Evolutionary conservation across 2,113 vertebrate genomes (phyloP).

Genomic region (Thunnus maccoyii): DNA sequence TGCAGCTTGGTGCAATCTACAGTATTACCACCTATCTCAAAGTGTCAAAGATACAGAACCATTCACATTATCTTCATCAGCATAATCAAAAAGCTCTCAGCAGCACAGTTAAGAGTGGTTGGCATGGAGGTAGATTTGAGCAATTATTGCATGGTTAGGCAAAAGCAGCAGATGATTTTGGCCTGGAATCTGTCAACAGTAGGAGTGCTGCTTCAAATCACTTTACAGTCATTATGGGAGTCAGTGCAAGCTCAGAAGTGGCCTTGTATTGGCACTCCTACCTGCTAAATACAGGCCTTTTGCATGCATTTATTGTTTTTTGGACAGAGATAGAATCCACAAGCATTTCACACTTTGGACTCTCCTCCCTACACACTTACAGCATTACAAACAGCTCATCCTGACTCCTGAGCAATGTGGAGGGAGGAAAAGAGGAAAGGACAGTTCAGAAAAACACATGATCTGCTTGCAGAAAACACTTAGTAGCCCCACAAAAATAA

Average conservation of each 20-base stretch:
- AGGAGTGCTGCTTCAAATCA: conserved; percentile 40
- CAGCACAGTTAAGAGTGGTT: conserved; percentile 26
- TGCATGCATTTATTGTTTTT: conserved; percentile 35
- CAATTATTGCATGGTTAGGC: not conserved
- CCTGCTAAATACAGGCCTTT: conserved; percentile 18
- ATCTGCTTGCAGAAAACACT: conserved; percentile 8
- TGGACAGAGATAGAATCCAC: conserved; percentile 6
- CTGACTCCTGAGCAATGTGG: conserved; percentile 69
- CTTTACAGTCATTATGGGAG: conserved; percentile 11
- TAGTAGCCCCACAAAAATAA: conserved; percentile 2
- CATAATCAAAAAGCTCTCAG: conserved; percentile 34
- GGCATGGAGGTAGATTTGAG: conserved; percentile 34
- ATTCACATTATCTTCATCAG: conserved; percentile 31
- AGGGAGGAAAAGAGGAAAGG: conserved; percentile 48
- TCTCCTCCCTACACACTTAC: conserved; percentile 71
- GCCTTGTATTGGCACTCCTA: conserved; percentile 24
- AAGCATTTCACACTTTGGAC: conserved; percentile 31
- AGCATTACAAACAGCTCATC: conserved; percentile 82
- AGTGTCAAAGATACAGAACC: conserved; percentile 10
- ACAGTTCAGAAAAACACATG: conserved; percentile 45
- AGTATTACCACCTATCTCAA: conserved; percentile 4
- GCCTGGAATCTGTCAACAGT: conserved; percentile 23
- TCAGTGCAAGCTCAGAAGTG: not conserved
- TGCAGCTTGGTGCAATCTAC: conserved; percentile 19
- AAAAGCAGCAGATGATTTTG: conserved; percentile 36